A percentile compares a stretch with the other conserved stretches of the same genome.
Evolutionary conservation across 64 coral and sea anemone species (phyloP).

Genomic region (Montipora efflorescens): DNA sequence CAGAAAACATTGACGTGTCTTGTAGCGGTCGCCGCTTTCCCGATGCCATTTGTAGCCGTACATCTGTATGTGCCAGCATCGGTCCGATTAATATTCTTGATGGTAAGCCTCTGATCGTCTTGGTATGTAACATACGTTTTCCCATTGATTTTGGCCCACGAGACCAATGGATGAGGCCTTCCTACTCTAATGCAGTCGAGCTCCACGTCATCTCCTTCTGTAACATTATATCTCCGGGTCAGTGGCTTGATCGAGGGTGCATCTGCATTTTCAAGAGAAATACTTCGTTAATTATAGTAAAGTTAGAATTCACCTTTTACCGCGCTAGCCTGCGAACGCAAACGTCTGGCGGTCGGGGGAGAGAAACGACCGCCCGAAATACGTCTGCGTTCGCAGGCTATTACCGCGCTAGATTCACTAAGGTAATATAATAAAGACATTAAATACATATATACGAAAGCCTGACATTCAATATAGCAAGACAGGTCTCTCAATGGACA

Average conservation of each 20-base stretch:
- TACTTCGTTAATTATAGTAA: neutral
- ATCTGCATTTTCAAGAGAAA: neutral
- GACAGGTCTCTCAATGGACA: too few species aligned
- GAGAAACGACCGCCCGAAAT: too few species aligned
- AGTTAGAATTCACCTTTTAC: too few species aligned
- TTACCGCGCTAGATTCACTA: too few species aligned
- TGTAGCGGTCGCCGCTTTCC: neutral
- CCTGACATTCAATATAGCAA: too few species aligned
- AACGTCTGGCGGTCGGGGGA: too few species aligned
- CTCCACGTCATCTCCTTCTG: neutral
- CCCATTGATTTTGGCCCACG: slow-evolving; percentile 5
- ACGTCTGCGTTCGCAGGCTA: too few species aligned
- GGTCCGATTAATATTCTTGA: neutral
- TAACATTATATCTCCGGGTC: neutral
- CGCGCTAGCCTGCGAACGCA: too few species aligned
- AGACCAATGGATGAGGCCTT: neutral
- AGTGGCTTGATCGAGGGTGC: neutral
- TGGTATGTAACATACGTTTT: neutral
- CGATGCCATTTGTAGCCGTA: slow-evolving; percentile 21
- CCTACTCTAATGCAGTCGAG: neutral
- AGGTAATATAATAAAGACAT: too few species aligned
- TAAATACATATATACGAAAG: too few species aligned
- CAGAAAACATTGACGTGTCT: slow-evolving; percentile 7
- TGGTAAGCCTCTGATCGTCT: neutral
- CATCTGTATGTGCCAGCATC: slow-evolving; percentile 1